Evolutionary conservation across 2,797 vertebrate genomes (phyloP), one percentile per base, ranked within the genome.

Genomic region (Brachyrhaphis roseni): DNA sequence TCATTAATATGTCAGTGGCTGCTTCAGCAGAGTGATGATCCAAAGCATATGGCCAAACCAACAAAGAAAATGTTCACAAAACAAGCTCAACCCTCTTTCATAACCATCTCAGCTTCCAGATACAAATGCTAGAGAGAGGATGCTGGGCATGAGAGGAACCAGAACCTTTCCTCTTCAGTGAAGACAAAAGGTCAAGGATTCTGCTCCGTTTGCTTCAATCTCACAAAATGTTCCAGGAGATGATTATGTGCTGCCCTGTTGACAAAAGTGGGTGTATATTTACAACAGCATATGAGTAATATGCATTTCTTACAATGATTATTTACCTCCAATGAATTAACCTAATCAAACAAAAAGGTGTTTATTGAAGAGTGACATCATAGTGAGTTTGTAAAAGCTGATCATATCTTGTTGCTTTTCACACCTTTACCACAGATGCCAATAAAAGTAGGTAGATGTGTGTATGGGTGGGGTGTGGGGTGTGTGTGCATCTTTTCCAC

Each of bases 401-500:
- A 23, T 36, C 64, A 4, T 66, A 66, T 66, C 39, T 66, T 64
- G 31, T 16, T 4, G 59, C 31, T 64, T 62, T 64, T 64, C 59
- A 62, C 57, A 62, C 57, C 2, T 59, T 31, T 36, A 34, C 31
- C 34, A 23, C 31, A 0, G 3, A 18, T 20, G 34, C 31, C 62
- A 66, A 39, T 66, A 23, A 23, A 66, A 66, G 34, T 39, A 39
- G n/a, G 68, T 8, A 12, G 43, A 45, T 68, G 36, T 46, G 45
- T 46, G 11, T 83, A 77, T 45, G 47, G 8, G 41, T 2, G n/a
- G n/a, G n/a, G 34, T 34, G 34, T 1, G n/a, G n/a, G n/a, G 23
- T 55, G 49, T 31, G 28, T 83, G 78, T 45, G 47, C 78, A 13
- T 62, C 86, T 78, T 62, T 49, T 15, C 78, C 31, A 51, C n/a